Evolutionary conservation across 1,140 invertebrate genomes (phyloP), one percentile per base, ranked within the genome.

Genomic region (Hypsibius dujardini): DNA sequence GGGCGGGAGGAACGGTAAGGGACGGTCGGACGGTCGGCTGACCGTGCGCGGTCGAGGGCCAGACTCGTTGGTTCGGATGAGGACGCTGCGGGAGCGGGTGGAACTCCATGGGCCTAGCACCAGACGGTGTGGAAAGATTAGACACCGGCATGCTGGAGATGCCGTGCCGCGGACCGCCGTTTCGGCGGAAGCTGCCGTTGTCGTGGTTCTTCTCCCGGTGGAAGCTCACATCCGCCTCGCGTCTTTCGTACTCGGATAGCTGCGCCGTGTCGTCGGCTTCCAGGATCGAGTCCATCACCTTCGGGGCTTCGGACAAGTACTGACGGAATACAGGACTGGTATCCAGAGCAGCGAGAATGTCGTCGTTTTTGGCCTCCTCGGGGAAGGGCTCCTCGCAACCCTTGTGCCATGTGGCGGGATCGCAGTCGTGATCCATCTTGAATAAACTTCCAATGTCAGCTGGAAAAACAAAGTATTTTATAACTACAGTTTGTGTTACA

Each of bases 281-380:
- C 62, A 67, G 42, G 62, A 67, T 42, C 12, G 62, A 67, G 42
- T 67, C 62, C 62, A 67, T 67, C 3, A 67, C 62, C 62, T 15
- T 12, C 62, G 62, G 62, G 42, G 62, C 62, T 67, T 67, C 42
- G 62, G 62, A 12, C 7, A 67, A 42, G 42, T 67, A 67, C 62
- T 67, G 62, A 15, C 62, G 62, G 62, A 67, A 67, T 7, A 42
- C 42, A 3, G 7, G 12, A 42, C 62, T 67, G 62, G 12, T 42
- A 42, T 67, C 62, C 62, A 67, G 42, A 12, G 12, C 12, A 67
- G 12, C 3, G 12, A 67, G 62, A 42, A 67, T 42, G 62, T 67
- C 62, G 45, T 67, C 62, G 12, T 12, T 42, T 45, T 67, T 67
- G 3, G 62, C 62, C 45, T 67, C 62, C 7, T 67, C 62, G 12